Conservation (phyloP, 1,140 invertebrate species). For the Stegodyphus dumicola region DNA sequence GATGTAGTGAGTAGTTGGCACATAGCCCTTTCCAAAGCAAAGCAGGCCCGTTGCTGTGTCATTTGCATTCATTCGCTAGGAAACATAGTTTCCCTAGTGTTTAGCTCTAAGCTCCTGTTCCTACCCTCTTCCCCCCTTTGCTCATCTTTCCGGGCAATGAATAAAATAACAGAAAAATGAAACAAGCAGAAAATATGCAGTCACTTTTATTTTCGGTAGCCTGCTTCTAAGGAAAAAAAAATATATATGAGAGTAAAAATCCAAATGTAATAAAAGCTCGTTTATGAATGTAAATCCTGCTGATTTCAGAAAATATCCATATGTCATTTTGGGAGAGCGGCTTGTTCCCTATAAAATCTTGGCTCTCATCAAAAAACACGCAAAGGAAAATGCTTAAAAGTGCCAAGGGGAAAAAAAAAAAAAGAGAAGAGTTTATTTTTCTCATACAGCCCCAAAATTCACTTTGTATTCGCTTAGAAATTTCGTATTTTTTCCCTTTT, state of each 20-base stretch:
- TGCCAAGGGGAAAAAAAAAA: not conserved
- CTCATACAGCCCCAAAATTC: constrained; percentile 31
- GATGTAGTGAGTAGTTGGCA: not conserved
- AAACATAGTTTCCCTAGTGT: constrained; percentile 9
- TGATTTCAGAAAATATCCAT: constrained; percentile 55
- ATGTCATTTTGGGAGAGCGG: constrained; percentile 35
- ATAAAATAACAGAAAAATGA: constrained; percentile 23
- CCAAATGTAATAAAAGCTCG: constrained; percentile 52
- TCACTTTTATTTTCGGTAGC: constrained; percentile 5
- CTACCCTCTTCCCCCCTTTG: not conserved
- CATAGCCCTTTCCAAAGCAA: not conserved
- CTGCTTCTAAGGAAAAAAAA: not conserved
- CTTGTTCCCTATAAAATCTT: constrained; percentile 26
- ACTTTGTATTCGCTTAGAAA: constrained; percentile 28
- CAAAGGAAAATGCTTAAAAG: constrained; percentile 36
- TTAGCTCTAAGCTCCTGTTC: constrained; percentile 7
- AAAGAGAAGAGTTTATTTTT: constrained; percentile 40
- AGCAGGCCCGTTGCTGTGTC: not conserved
- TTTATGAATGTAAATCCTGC: constrained; percentile 50
- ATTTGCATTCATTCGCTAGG: constrained; percentile 22
- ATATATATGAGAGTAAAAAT: constrained; percentile 10
- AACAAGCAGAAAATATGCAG: not conserved
- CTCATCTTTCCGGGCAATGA: not conserved
- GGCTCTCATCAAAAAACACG: constrained; percentile 39
- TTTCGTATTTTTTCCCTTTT: constrained; percentile 13